phyloP scores from a whole-genome alignment of 2,888 invertebrate species.

The Dryococelus australis region DNA sequence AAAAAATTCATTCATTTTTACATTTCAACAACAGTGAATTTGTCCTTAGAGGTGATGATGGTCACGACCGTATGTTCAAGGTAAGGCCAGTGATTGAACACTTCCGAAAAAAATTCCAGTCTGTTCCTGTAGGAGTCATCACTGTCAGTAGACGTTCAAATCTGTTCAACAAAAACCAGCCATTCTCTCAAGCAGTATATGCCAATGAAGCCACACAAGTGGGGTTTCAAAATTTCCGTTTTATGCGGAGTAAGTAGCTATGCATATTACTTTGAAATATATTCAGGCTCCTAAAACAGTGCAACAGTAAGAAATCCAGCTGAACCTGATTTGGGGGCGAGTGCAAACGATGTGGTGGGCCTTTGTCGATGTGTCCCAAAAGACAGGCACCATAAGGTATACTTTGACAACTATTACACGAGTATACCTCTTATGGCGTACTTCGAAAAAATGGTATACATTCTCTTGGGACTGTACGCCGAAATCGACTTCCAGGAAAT shows the following conservation, averaged over 20 bases:
- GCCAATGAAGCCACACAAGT: too few species aligned
- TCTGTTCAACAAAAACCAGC: not conserved
- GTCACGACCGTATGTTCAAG: too few species aligned
- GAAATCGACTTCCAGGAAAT: not conserved
- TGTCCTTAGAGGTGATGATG: too few species aligned
- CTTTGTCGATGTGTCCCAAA: not conserved
- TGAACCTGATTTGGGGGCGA: not conserved
- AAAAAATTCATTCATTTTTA: too few species aligned
- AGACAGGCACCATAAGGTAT: not conserved
- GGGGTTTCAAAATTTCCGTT: too few species aligned
- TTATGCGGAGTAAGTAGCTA: too few species aligned
- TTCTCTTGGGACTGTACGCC: not conserved
- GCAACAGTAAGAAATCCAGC: not conserved
- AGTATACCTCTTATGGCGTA: not conserved
- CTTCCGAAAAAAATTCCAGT: too few species aligned
- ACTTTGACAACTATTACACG: not conserved
- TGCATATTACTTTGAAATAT: not conserved
- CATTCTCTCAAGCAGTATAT: not conserved
- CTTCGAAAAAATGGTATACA: not conserved
- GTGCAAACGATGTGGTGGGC: not conserved
- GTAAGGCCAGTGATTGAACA: too few species aligned
- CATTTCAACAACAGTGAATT: too few species aligned
- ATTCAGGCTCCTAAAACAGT: not conserved
- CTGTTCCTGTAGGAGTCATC: too few species aligned
- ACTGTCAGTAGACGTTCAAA: not conserved